phyloP scores from a whole-genome alignment of 2,113 vertebrate species.

The Melanotaenia duboulayi region DNA sequence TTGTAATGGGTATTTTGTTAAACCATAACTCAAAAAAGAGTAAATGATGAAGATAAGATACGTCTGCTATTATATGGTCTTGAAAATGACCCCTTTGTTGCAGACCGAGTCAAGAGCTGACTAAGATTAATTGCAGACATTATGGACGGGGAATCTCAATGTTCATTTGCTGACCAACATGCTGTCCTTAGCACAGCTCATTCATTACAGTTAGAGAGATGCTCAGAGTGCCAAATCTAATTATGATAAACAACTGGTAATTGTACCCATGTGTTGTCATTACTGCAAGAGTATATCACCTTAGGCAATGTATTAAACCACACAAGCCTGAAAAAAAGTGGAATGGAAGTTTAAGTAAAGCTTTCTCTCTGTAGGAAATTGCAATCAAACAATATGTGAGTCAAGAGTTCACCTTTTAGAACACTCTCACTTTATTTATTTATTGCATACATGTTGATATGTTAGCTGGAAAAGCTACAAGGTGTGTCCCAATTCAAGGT shows the following conservation, averaged over 20 bases:
- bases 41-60: slow-evolving; percentile 7
- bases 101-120: slow-evolving; percentile 47
- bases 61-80: slow-evolving; percentile 31
- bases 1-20: neutral
- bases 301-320: slow-evolving; percentile 41
- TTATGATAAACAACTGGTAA: slow-evolving; percentile 74
- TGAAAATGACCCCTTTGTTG: slow-evolving; percentile 60
- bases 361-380: neutral
- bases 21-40: neutral
- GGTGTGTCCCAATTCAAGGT: too few relatives aligned
- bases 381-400: neutral
- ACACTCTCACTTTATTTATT: neutral
- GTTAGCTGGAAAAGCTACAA: slow-evolving; percentile 20
- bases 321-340: slow-evolving; percentile 7
- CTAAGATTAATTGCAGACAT: slow-evolving; percentile 68
- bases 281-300: slow-evolving; percentile 43
- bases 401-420: neutral
- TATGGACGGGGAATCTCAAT: slow-evolving; percentile 63
- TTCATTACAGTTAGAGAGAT: slow-evolving; percentile 75
- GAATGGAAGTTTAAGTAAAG: too few relatives aligned
- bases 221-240: slow-evolving; percentile 60
- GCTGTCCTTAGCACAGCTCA: slow-evolving; percentile 69
- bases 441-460: neutral
- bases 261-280: slow-evolving; percentile 61
- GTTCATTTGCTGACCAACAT: slow-evolving; percentile 80